phyloP scores from a whole-genome alignment of 2,888 invertebrate species.

The Mystacides longicornis region DNA sequence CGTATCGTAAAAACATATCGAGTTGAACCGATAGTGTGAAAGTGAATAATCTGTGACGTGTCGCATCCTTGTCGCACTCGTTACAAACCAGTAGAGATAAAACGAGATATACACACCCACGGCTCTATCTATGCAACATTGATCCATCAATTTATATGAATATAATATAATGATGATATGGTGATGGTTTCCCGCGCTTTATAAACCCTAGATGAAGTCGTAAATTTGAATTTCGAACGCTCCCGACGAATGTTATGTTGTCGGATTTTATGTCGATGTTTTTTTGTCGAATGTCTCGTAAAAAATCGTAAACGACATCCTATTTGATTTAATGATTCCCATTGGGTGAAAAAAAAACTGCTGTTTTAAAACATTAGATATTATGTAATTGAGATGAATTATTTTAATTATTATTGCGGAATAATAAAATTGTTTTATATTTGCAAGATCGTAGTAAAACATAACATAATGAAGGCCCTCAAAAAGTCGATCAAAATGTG shows the following conservation, averaged over 20 bases:
- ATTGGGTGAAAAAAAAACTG: not conserved
- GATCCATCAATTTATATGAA: too few species aligned
- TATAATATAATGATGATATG: too few species aligned
- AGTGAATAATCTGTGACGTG: not conserved
- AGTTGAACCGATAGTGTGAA: slow-evolving; percentile 9
- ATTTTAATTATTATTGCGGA: too few species aligned
- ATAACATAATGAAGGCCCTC: too few species aligned
- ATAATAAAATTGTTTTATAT: too few species aligned
- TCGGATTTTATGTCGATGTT: not conserved
- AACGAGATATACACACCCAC: too few species aligned
- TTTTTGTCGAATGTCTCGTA: not conserved
- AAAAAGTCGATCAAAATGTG: too few species aligned
- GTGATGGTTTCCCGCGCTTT: slow-evolving; percentile 5
- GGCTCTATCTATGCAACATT: too few species aligned
- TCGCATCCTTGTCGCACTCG: not conserved
- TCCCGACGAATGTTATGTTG: not conserved
- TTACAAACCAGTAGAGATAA: too few species aligned
- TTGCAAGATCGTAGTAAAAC: too few species aligned
- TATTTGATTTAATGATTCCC: not conserved
- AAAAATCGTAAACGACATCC: not conserved
- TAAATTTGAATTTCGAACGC: slow-evolving; percentile 16
- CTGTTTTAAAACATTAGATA: too few species aligned
- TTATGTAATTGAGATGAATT: too few species aligned
- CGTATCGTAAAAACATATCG: slow-evolving; percentile 8
- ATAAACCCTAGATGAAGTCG: slow-evolving; percentile 11